phyloP scores from a whole-genome alignment of 1,140 invertebrate genomes.

The Galleria mellonella region DNA sequence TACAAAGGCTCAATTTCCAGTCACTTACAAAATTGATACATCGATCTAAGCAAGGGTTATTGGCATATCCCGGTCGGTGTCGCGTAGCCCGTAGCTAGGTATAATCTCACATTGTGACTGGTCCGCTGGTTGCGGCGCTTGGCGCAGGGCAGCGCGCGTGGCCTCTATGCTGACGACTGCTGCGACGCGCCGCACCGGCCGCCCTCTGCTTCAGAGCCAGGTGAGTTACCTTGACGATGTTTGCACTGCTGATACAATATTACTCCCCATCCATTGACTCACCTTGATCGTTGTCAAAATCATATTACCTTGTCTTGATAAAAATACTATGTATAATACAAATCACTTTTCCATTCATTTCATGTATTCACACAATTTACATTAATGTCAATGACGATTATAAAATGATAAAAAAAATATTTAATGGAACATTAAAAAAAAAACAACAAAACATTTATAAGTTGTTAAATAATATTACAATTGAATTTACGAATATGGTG shows the following conservation, averaged over 20 bases:
- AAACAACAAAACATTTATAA: no score
- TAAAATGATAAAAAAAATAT: no score
- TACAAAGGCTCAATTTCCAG: not conserved
- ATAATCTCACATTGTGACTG: constrained; percentile 69
- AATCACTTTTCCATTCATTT: not conserved
- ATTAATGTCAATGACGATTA: no score
- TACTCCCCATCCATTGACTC: no score
- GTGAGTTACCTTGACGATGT: constrained; percentile 36
- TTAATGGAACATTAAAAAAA: no score
- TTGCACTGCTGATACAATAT: no score
- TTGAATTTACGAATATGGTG: no score
- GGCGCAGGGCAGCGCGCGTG: constrained; percentile 78
- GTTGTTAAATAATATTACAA: no score
- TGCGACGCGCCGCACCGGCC: constrained; percentile 72
- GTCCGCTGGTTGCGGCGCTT: constrained; percentile 74
- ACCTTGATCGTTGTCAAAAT: no score
- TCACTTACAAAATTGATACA: constrained; percentile 1
- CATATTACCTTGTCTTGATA: no score
- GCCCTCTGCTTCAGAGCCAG: constrained; percentile 61
- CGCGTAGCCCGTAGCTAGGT: constrained; percentile 64
- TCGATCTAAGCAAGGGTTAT: constrained; percentile 17
- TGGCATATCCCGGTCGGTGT: constrained; percentile 25
- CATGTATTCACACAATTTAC: no score
- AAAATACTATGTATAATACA: not conserved
- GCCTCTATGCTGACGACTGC: constrained; percentile 78